phyloP scores from a whole-genome alignment of 2,113 vertebrate genomes.

The Pithys albifrons region DNA sequence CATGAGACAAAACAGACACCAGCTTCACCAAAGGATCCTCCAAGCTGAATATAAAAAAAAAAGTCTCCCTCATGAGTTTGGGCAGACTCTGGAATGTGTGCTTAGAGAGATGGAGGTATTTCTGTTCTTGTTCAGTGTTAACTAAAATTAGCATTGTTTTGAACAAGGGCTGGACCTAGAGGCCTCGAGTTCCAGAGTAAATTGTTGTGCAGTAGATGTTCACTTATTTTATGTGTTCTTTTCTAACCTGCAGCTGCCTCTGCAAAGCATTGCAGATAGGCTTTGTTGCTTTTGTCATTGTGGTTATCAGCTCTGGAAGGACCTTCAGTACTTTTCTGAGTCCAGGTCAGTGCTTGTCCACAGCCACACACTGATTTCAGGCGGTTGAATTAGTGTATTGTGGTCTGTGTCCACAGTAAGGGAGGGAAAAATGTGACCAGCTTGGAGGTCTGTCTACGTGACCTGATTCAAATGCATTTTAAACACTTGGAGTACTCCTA shows the following conservation, averaged over 20 bases:
- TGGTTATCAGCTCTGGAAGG: neutral
- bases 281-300: neutral
- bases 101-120: neutral
- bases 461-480: neutral
- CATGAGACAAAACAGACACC: neutral
- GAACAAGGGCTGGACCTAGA: neutral
- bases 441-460: neutral
- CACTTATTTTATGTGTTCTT: neutral
- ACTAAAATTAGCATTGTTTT: neutral
- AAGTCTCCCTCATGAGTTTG: neutral
- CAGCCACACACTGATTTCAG: neutral
- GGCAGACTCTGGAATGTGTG: neutral
- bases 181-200: neutral
- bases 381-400: neutral
- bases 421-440: neutral
- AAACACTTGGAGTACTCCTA: neutral
- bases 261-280: neutral
- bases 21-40: neutral
- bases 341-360: neutral
- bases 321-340: neutral
- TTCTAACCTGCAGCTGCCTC: neutral
- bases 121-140: neutral
- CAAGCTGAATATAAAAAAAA: neutral
- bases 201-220: neutral
- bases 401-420: neutral